Evolutionary conservation across 2,797 vertebrate genomes (phyloP).

Genomic region (Clarias fuscus): DNA sequence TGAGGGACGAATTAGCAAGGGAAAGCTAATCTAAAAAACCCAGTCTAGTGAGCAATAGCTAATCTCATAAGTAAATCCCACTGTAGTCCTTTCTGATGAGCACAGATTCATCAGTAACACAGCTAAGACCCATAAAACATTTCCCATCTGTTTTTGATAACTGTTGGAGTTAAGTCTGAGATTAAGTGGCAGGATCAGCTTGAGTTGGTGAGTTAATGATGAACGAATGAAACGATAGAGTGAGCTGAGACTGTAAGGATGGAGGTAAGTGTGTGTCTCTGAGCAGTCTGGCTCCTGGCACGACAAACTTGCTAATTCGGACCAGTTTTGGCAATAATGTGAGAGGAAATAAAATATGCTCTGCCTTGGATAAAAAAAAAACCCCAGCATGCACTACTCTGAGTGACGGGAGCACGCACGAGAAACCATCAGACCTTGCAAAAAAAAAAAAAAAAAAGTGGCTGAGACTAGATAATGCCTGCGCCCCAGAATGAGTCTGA

Average conservation of each 20-base stretch:
- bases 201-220: background rate
- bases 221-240: background rate
- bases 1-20: too few species aligned
- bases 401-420: slow-evolving; percentile 58
- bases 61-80: too few species aligned
- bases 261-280: slow-evolving; percentile 28
- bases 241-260: slow-evolving; percentile 30
- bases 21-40: background rate
- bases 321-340: slow-evolving; percentile 40
- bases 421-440: background rate
- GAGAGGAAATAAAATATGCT: slow-evolving; percentile 77
- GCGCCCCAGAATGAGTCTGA: slow-evolving; percentile 29
- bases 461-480: slow-evolving; percentile 43
- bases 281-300: slow-evolving; percentile 23
- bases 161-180: background rate
- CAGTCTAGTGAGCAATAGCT: background rate
- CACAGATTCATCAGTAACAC: background rate
- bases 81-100: background rate
- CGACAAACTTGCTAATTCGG: slow-evolving; percentile 18
- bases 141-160: background rate
- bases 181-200: background rate
- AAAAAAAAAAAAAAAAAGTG: slow-evolving; percentile 34
- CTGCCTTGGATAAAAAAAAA: slow-evolving; percentile 48
- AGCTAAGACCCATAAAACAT: background rate
- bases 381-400: slow-evolving; percentile 66